Evolutionary conservation across 2,797 vertebrate species (phyloP).

Genomic region (Rhinophrynus dorsalis): DNA sequence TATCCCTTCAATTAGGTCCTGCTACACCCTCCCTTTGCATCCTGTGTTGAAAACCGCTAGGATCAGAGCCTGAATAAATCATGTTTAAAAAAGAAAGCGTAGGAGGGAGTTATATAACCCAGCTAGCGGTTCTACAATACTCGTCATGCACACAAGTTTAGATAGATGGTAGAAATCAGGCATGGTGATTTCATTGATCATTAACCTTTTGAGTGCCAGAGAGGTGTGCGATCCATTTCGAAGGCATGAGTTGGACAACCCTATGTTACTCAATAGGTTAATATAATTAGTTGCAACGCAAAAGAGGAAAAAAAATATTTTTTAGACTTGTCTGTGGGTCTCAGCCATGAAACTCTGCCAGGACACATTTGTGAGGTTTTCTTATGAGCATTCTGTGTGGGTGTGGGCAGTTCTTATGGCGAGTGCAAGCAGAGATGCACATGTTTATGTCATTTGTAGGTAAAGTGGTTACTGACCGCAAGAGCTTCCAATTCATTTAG

Average conservation of each 20-base stretch:
- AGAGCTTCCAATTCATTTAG: no score
- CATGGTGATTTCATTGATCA: no score
- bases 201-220: no score
- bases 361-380: not conserved
- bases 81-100: not conserved
- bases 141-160: no score
- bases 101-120: slow-evolving; percentile 34
- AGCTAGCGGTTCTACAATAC: not conserved
- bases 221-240: no score
- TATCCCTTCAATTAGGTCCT: not conserved
- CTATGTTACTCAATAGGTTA: not conserved
- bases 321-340: not conserved
- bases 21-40: not conserved
- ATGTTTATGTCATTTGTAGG: no score
- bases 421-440: no score
- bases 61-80: not conserved
- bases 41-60: slow-evolving; percentile 3
- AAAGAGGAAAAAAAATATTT: not conserved
- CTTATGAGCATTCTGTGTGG: not conserved
- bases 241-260: no score
- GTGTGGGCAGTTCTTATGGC: no score
- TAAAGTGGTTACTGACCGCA: no score
- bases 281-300: not conserved
- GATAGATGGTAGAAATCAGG: no score
- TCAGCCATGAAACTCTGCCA: slow-evolving; percentile 1